Percentiles rank a stretch among this genome's conserved stretches.
phyloP scores from a whole-genome alignment of 2,113 vertebrate species.

The Himantopus leucocephalus region DNA sequence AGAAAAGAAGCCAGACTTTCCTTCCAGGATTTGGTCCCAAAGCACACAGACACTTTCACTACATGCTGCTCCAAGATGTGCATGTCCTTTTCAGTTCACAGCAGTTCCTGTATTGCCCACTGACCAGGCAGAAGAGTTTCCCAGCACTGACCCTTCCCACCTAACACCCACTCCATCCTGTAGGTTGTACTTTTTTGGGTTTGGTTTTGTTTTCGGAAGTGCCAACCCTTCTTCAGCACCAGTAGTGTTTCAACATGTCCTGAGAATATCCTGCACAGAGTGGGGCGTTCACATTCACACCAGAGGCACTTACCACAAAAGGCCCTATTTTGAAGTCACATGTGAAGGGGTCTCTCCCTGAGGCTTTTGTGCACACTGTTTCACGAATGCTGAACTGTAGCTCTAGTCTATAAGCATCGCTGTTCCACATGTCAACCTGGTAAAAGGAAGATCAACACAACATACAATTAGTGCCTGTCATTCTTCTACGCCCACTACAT shows the following conservation, averaged over 20 bases:
- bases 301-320: constrained; percentile 18
- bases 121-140: background rate
- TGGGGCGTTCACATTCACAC: background rate
- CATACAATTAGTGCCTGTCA: too few species aligned
- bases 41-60: background rate
- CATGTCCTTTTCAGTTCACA: background rate
- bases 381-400: constrained; percentile 66
- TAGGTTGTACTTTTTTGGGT: background rate
- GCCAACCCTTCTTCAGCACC: background rate
- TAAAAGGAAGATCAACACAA: background rate
- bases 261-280: accelerated
- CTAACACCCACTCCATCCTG: background rate
- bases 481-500: background rate
- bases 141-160: background rate
- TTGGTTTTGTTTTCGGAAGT: background rate
- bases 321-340: constrained; percentile 61
- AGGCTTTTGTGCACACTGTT: constrained; percentile 43
- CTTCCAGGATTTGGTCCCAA: background rate
- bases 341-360: background rate
- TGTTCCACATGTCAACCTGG: constrained; percentile 51
- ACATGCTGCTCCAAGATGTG: background rate
- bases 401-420: background rate
- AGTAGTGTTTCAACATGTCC: background rate
- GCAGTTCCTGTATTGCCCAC: background rate
- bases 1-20: background rate